Evolutionary conservation across 1,140 invertebrate genomes (phyloP).

Genomic region (Geopemphigus sp.): DNA sequence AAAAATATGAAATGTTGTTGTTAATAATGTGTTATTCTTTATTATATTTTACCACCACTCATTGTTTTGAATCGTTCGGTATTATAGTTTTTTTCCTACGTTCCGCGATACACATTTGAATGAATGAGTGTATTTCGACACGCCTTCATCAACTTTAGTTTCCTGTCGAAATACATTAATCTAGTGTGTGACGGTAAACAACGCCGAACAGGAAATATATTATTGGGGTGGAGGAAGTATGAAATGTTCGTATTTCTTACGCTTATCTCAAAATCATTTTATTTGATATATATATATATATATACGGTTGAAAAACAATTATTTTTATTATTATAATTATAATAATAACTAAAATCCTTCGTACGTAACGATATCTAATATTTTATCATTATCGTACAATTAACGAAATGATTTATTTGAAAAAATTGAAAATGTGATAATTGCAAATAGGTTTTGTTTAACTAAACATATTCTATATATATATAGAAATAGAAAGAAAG

Average conservation of each 20-base stretch:
- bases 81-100: neutral
- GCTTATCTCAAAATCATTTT: neutral
- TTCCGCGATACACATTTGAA: neutral
- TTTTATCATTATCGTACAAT: conserved; percentile 13
- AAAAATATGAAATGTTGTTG: neutral
- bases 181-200: neutral
- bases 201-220: conserved; percentile 1
- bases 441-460: neutral
- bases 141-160: conserved; percentile 20
- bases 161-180: conserved; percentile 19
- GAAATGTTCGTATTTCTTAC: neutral
- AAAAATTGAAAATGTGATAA: conserved; percentile 6
- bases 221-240: neutral
- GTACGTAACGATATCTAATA: neutral
- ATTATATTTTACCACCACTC: conserved; percentile 18
- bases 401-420: conserved; percentile 31
- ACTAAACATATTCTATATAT: neutral
- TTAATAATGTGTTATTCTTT: conserved; percentile 25
- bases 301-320: neutral
- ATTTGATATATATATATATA: neutral
- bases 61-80: conserved; percentile 14
- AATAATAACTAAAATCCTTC: conserved; percentile 7
- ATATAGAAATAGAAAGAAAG: neutral
- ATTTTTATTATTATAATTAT: too few species aligned
- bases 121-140: neutral